Base-by-base conservation (phyloP, 2,888 invertebrate species). In the Platycheirus albimanus region DNA sequence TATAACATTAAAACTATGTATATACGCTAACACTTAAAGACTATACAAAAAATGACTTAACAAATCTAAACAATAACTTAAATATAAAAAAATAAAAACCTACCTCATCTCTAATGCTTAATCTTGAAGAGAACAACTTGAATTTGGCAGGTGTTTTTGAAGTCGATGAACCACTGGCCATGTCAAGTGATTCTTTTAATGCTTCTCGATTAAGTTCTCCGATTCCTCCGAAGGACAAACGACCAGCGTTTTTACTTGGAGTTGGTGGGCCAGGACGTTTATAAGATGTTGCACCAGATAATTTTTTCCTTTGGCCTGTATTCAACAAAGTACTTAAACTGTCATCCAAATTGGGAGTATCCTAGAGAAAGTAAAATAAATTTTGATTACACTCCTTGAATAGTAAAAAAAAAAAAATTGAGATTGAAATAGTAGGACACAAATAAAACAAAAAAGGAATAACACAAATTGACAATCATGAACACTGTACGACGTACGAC, bases 181-280 rank as follows among this genome's bases (percentile, higher is more conserved):
- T 64, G 49, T 91, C 91, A 43, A 89, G 90, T 8, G 91, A 91
- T 80, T 94, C 94, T 75, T 92, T 92, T 30, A 94, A 88, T 0
- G 93, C 92, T 0, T 92, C 92, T 76, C 94, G 93, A 89, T 93
- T 90, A 1, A 90, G 89, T 45, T 89, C 90, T 45, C 85, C 86
- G 63, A 20, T 69, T 33, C 83, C 84, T 86, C 91, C 91, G 88
- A 95, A 92, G 0, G 96, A 96, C 7, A 94, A 90, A 83, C 96
- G 92, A 1, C 94, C 94, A 10, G 95, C 95, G 89, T 96, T 94
- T 91, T 96, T 96, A 91, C 96, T 96, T 0, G 96, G 96, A 0
- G 96, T 96, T 20, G 96, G 96, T 51, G 96, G 96, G 0, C 96
- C 96, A 0, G 96, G 96, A 87, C 94, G 94, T 92, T 96, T 96